phyloP scores from a whole-genome alignment of 2,797 vertebrate genomes.

The Melanotaenia boesemani region DNA sequence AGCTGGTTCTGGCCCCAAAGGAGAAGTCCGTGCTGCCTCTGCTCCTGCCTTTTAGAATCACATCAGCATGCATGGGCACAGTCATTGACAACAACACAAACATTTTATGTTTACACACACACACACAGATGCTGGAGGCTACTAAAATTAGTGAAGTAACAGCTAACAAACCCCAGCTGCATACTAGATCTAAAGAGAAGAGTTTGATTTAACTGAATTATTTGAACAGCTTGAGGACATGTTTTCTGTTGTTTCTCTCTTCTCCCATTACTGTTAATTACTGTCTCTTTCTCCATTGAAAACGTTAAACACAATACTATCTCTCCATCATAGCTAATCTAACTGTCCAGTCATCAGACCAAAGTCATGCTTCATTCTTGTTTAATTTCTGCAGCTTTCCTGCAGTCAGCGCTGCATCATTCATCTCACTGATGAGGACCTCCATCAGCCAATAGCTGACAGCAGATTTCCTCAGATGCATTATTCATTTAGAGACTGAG shows the following conservation, averaged over 20 bases:
- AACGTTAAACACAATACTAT: neutral
- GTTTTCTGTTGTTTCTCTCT: constrained; percentile 3
- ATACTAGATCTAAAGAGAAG: constrained; percentile 15
- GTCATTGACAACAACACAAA: constrained; percentile 26
- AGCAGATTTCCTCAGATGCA: constrained; percentile 25
- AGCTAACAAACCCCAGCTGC: constrained; percentile 6
- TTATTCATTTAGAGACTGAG: constrained; percentile 41
- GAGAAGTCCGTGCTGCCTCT: constrained; percentile 22
- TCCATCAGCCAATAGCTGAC: constrained; percentile 46
- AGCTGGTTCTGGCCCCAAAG: constrained; percentile 47
- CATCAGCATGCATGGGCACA: constrained; percentile 35
- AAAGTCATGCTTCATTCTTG: constrained; percentile 21
- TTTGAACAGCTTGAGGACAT: neutral
- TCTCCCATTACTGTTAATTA: constrained; percentile 14
- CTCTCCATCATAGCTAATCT: neutral
- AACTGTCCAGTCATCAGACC: constrained; percentile 17
- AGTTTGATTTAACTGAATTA: constrained; percentile 5
- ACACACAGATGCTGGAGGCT: constrained; percentile 3
- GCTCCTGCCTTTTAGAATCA: constrained; percentile 45
- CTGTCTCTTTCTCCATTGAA: constrained; percentile 2
- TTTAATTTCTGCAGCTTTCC: constrained; percentile 33
- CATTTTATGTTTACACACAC: constrained; percentile 12
- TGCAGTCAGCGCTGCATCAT: constrained; percentile 5
- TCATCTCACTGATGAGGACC: constrained; percentile 24
- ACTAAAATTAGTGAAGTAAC: constrained; percentile 11